phyloP scores from a whole-genome alignment of 2,797 vertebrate species.

The Clarias laeviceps region DNA sequence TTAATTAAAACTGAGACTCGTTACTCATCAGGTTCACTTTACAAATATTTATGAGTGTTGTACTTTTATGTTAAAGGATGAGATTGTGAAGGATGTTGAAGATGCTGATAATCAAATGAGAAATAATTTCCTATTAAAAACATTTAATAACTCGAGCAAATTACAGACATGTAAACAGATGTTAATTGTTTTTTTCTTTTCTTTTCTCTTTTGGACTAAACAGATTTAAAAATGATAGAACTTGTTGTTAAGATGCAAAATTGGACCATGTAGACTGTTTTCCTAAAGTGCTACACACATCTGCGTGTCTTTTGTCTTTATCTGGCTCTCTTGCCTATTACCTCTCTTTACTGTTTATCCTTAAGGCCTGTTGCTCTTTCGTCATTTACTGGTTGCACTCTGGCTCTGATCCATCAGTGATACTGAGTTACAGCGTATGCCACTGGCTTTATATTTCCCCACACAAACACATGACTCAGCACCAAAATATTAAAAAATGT shows the following conservation, averaged over 20 bases:
- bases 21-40: background rate
- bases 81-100: background rate
- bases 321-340: background rate
- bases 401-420: background rate
- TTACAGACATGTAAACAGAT: background rate
- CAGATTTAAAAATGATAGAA: background rate
- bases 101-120: background rate
- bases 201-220: background rate
- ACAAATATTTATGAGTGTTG: background rate
- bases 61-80: background rate
- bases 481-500: background rate
- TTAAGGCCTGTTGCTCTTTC: background rate
- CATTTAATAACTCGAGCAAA: background rate
- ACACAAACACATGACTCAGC: conserved; percentile 22
- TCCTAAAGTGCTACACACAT: background rate
- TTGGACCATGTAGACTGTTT: background rate
- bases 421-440: background rate
- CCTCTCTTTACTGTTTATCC: background rate
- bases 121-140: background rate
- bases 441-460: background rate
- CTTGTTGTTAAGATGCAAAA: background rate
- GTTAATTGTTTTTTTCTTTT: background rate
- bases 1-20: background rate
- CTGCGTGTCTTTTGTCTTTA: background rate
- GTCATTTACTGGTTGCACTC: background rate